phyloP scores from a whole-genome alignment of 92 coral and sea anemone genomes.

The Parazoanthus darwini region DNA sequence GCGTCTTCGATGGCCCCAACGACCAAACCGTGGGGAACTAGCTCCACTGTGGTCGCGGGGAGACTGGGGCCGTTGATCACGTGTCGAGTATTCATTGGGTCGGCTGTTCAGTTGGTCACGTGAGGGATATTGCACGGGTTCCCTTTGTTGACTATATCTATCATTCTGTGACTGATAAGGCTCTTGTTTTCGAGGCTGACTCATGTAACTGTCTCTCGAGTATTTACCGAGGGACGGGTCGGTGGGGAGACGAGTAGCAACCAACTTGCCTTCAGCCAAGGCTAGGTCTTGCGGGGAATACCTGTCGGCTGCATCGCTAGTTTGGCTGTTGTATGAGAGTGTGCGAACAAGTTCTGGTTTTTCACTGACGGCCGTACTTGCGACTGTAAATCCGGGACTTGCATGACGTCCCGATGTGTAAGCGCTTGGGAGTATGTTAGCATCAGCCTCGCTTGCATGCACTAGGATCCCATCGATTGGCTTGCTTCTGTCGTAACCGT shows the following conservation, averaged over 20 bases:
- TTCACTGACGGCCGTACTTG: constrained; percentile 34
- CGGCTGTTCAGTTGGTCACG: constrained; percentile 3
- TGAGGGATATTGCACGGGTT: not conserved
- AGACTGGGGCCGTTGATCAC: constrained; percentile 5
- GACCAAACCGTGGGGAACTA: constrained; percentile 15
- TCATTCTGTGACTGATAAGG: not conserved
- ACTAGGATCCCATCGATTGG: constrained; percentile 3
- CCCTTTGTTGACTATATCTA: not conserved
- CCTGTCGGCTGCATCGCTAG: not conserved
- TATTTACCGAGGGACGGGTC: not conserved
- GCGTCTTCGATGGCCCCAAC: constrained; percentile 19
- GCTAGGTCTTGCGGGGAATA: constrained; percentile 1
- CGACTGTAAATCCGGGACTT: constrained; percentile 32
- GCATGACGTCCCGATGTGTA: constrained; percentile 29
- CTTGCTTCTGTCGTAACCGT: constrained; percentile 30
- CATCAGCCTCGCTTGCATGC: not conserved
- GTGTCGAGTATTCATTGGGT: not conserved
- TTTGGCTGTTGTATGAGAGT: not conserved
- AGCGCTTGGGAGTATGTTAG: constrained; percentile 7
- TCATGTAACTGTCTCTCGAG: not conserved
- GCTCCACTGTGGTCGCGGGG: not conserved
- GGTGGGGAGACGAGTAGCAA: not conserved
- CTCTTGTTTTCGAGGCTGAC: not conserved
- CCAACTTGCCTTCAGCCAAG: constrained; percentile 1
- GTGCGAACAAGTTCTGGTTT: constrained; percentile 26